phyloP scores from a whole-genome alignment of 1,140 invertebrate genomes.

The Zaprionus davidi region DNA sequence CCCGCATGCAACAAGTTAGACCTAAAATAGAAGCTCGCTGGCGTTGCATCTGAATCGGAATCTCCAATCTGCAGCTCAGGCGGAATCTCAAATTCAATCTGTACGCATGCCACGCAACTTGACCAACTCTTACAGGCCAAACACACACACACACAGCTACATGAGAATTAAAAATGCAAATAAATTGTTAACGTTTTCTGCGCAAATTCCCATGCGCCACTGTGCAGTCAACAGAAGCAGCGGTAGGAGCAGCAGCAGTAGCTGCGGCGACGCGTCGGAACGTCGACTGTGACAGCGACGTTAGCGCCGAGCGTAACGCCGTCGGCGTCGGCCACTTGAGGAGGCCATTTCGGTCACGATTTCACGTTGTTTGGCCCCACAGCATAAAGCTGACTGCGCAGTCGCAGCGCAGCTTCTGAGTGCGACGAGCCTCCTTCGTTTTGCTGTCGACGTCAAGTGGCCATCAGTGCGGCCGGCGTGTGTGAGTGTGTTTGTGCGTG shows the following conservation, averaged over 20 bases:
- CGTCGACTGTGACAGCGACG: conserved; percentile 26
- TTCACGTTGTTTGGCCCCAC: conserved; percentile 49
- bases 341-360: conserved; percentile 80
- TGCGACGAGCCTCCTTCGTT: conserved; percentile 73
- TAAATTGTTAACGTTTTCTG: conserved; percentile 80
- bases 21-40: conserved; percentile 72
- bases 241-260: conserved; percentile 1
- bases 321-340: conserved; percentile 59
- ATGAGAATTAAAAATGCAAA: conserved; percentile 83
- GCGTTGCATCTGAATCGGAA: conserved; percentile 31
- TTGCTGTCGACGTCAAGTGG: conserved; percentile 68
- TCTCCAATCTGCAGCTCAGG: conserved; percentile 12
- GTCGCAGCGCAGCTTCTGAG: conserved; percentile 51
- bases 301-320: conserved; percentile 13
- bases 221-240: conserved; percentile 15
- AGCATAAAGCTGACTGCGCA: conserved; percentile 47
- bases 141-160: conserved; percentile 30
- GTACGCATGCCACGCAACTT: conserved; percentile 48
- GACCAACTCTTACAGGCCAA: conserved; percentile 54
- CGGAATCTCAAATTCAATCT: conserved; percentile 24
- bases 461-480: conserved; percentile 2
- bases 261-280: conserved; percentile 1
- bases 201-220: conserved; percentile 67
- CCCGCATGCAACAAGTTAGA: conserved; percentile 71
- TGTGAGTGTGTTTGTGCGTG: conserved; percentile 32